A percentile compares a stretch with the other conserved stretches of the same genome.
Conservation (phyloP, 2,797 vertebrate genomes). For the Tenualosa thibaudeaui region DNA sequence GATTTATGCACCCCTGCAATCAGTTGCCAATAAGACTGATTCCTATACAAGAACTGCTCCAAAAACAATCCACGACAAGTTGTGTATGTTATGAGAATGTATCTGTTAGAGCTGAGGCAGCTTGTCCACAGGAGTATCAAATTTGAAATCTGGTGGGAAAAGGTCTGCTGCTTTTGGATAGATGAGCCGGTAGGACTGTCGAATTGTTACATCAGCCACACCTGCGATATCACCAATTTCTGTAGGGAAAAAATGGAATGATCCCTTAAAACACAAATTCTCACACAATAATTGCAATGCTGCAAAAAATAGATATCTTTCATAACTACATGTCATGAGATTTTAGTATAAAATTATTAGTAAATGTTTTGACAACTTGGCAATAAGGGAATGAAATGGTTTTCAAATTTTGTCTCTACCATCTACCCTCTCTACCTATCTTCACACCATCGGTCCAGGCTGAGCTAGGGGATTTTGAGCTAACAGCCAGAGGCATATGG, state of each 20-base stretch:
- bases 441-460: too few species aligned
- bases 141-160: constrained; percentile 97
- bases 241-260: constrained; percentile 55
- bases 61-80: constrained; percentile 50
- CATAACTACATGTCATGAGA: too few species aligned
- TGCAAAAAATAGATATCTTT: too few species aligned
- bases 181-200: constrained; percentile 97
- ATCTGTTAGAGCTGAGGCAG: constrained; percentile 85
- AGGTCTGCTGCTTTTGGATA: constrained; percentile 95
- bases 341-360: too few species aligned
- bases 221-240: constrained; percentile 98
- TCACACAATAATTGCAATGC: too few species aligned
- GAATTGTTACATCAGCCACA: constrained; percentile 95
- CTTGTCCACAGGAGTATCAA: constrained; percentile 98
- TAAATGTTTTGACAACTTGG: too few species aligned
- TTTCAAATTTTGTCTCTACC: too few species aligned
- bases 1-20: constrained; percentile 65
- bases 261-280: background rate
- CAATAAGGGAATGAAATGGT: too few species aligned
- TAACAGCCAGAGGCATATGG: too few species aligned
- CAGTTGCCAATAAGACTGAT: constrained; percentile 72
- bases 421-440: too few species aligned
- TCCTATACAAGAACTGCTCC: constrained; percentile 63
- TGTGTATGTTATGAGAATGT: constrained; percentile 47
- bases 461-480: too few species aligned